These are phyloP conservation scores for Drosophila helvetica DNA, from an alignment of 2,888 invertebrate genomes.

Conservation along the genomic window DNA sequence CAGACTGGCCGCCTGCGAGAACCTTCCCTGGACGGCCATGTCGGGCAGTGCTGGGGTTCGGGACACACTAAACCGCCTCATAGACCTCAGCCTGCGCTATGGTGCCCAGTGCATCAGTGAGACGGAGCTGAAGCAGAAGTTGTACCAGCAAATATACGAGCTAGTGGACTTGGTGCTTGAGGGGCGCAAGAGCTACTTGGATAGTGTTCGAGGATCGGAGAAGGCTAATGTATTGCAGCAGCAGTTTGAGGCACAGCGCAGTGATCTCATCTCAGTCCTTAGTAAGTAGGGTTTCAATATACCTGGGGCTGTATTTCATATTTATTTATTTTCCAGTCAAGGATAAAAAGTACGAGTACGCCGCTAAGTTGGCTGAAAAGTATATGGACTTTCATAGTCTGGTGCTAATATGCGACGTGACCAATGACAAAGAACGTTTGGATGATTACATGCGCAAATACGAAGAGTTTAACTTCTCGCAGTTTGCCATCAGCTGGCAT, in stretches of 20 bases:
- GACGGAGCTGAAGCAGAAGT: slow-evolving; percentile 83
- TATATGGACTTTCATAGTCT: slow-evolving; percentile 93
- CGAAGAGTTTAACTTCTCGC: slow-evolving; percentile 87
- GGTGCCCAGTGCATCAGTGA: slow-evolving; percentile 82
- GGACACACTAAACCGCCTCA: slow-evolving; percentile 84
- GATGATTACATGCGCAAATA: slow-evolving; percentile 90
- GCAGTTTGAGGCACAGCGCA: slow-evolving; percentile 88
- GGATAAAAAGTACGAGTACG: slow-evolving; percentile 91
- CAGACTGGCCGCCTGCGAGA: slow-evolving; percentile 85
- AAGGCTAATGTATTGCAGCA: slow-evolving; percentile 86
- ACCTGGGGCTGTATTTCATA: not conserved
- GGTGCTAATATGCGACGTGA: slow-evolving; percentile 91
- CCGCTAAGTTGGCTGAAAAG: slow-evolving; percentile 94
- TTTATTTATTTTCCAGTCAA: slow-evolving; percentile 85
- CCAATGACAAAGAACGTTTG: slow-evolving; percentile 89
- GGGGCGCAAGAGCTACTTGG: slow-evolving; percentile 88
- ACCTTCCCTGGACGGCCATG: slow-evolving; percentile 91
- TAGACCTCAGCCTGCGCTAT: slow-evolving; percentile 80
- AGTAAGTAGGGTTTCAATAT: slow-evolving; percentile 84
- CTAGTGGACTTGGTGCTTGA: slow-evolving; percentile 90
- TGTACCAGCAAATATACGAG: slow-evolving; percentile 89
- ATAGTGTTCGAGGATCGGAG: slow-evolving; percentile 87
- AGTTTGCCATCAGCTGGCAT: slow-evolving; percentile 90
- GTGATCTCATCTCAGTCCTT: slow-evolving; percentile 88
- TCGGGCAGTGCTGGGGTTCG: slow-evolving; percentile 85